phyloP scores from a whole-genome alignment of 2,113 vertebrate species.

The Ctenomys sociabilis region DNA sequence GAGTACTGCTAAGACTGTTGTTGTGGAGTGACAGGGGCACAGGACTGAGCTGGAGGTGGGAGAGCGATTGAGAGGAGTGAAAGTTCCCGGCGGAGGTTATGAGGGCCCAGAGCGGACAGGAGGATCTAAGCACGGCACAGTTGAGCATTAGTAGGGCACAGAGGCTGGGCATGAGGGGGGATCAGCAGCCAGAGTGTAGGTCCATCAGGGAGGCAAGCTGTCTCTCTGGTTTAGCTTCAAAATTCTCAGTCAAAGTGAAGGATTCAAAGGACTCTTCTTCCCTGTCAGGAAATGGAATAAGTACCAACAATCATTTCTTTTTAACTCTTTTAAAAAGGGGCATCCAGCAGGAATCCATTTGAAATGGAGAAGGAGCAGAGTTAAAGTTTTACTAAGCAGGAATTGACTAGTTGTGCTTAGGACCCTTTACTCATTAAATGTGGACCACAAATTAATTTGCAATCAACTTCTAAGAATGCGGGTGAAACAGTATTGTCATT shows the following conservation, averaged over 20 bases:
- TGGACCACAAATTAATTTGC: not conserved
- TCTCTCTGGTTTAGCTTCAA: not conserved
- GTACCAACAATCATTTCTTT: not conserved
- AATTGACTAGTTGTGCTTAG: not conserved
- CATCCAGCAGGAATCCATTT: not conserved
- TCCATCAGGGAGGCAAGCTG: not conserved
- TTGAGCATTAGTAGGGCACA: not conserved
- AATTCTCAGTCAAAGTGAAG: not conserved
- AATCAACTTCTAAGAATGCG: slow-evolving; percentile 41
- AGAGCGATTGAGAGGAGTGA: not conserved
- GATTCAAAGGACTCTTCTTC: not conserved
- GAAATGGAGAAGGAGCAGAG: not conserved
- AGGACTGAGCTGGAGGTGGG: not conserved
- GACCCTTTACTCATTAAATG: not conserved
- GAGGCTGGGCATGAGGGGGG: not conserved
- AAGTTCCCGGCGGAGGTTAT: not conserved
- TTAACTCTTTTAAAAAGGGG: not conserved
- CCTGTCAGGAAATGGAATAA: not conserved
- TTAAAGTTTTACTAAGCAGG: not conserved
- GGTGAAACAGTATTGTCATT: not conserved
- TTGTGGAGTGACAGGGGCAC: not conserved
- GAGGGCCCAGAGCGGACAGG: not conserved
- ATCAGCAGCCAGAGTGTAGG: not conserved
- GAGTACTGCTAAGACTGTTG: not conserved
- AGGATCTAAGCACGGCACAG: not conserved